Conservation (phyloP, 2,888 invertebrate species). For the Stenodema calcarata region DNA sequence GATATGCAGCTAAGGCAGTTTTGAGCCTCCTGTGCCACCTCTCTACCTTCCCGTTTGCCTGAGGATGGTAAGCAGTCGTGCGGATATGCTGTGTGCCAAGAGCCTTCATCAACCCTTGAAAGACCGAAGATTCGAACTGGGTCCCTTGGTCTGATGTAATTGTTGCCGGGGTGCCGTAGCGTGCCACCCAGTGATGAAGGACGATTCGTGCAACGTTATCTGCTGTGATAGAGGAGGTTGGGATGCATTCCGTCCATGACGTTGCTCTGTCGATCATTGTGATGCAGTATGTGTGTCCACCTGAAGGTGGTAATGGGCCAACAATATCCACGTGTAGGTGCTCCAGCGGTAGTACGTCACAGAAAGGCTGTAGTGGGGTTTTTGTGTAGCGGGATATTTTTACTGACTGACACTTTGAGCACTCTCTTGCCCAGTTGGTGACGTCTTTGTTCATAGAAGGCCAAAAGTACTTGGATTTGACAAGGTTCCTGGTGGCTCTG, state of each 20-base stretch:
- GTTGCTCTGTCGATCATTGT: not conserved
- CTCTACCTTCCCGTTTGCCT: not conserved
- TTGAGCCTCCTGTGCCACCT: not conserved
- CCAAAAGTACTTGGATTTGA: not conserved
- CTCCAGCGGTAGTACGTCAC: too few relatives aligned
- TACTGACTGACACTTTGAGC: not conserved
- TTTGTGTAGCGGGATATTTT: not conserved
- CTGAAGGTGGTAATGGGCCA: not conserved
- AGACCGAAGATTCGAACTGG: not conserved
- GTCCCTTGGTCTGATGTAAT: not conserved
- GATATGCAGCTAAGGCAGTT: not conserved
- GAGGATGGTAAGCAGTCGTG: not conserved
- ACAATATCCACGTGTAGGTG: not conserved
- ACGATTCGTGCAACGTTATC: not conserved
- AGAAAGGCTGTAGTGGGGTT: not conserved
- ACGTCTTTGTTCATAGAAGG: not conserved
- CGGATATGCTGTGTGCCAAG: not conserved
- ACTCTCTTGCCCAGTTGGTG: not conserved
- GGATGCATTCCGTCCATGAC: constrained; percentile 1
- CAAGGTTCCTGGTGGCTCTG: not conserved
- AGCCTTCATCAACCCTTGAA: not conserved
- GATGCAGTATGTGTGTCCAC: not conserved
- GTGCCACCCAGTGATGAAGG: not conserved
- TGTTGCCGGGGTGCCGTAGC: not conserved
- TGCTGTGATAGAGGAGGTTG: not conserved